A percentile compares a stretch with the other conserved stretches of the same genome.
phyloP scores from a whole-genome alignment of 2,797 vertebrate genomes.

The Sebastes flavidus region DNA sequence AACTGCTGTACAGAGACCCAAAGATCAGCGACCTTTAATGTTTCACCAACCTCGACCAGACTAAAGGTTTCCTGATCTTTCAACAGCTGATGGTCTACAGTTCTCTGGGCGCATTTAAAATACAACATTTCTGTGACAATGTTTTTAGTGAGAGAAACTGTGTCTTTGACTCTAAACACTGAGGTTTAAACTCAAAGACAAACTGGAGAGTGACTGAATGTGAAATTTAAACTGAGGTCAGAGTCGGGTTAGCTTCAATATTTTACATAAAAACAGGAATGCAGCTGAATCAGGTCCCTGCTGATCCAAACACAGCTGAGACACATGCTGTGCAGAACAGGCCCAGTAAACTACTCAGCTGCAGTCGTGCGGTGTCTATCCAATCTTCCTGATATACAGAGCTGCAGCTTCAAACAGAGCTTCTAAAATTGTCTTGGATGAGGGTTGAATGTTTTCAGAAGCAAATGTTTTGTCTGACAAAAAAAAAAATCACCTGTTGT shows the following conservation, averaged over 20 bases:
- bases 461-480: neutral
- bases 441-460: neutral
- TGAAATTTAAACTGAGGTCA: neutral
- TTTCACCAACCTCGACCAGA: neutral
- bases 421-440: neutral
- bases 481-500: conserved; percentile 88
- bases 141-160: neutral
- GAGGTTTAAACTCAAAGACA: neutral
- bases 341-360: neutral
- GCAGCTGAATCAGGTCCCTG: neutral
- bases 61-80: neutral
- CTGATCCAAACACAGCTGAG: neutral
- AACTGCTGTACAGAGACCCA: neutral
- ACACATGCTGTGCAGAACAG: neutral
- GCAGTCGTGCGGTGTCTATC: neutral
- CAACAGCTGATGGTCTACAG: neutral
- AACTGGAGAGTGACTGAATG: neutral
- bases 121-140: neutral
- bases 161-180: neutral
- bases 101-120: neutral
- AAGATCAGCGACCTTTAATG: neutral
- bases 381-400: neutral
- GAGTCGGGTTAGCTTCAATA: neutral
- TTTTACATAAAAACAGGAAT: neutral
- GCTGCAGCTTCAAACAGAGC: neutral